Evolutionary conservation across 2,113 vertebrate species (phyloP).

Genomic region (Anseranas semipalmata): DNA sequence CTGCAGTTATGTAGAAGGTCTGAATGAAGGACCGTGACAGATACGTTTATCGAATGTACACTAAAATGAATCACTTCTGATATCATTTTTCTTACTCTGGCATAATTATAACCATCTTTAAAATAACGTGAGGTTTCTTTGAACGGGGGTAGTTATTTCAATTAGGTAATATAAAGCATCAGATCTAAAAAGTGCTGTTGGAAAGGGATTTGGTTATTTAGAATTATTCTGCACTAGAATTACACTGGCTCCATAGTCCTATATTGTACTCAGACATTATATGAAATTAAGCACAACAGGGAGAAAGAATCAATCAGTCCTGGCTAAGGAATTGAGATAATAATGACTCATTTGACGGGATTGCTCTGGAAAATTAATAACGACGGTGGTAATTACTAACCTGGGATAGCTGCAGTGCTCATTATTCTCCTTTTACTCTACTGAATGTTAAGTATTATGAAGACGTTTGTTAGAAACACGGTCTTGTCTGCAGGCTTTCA

Average conservation of each 20-base stretch:
- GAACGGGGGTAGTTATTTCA: conserved; percentile 42
- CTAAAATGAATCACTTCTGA: not conserved
- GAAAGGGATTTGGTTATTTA: conserved; percentile 39
- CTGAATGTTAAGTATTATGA: conserved; percentile 10
- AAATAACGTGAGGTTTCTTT: not conserved
- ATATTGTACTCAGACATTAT: conserved; percentile 48
- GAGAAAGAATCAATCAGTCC: conserved; percentile 71
- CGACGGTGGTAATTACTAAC: conserved; percentile 69
- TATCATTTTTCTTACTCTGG: not conserved
- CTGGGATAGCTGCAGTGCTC: conserved; percentile 51
- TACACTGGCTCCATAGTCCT: conserved; percentile 5
- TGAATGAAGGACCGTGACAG: not conserved
- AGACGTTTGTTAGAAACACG: not conserved
- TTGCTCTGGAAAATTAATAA: conserved; percentile 76
- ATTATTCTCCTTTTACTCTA: conserved; percentile 53
- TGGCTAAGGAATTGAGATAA: conserved; percentile 66
- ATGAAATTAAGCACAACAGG: conserved; percentile 71
- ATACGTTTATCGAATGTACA: not conserved
- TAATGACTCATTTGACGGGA: conserved; percentile 65
- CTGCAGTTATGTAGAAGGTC: not conserved
- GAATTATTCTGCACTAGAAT: conserved; percentile 15
- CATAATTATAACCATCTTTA: not conserved
- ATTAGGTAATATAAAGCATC: conserved; percentile 1
- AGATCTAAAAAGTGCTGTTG: conserved; percentile 18
- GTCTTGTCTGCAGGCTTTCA: not conserved